Evolutionary conservation across 2,113 vertebrate species (phyloP), one percentile per base, ranked within the genome.

Genomic region (Pelecanoides urinatrix): DNA sequence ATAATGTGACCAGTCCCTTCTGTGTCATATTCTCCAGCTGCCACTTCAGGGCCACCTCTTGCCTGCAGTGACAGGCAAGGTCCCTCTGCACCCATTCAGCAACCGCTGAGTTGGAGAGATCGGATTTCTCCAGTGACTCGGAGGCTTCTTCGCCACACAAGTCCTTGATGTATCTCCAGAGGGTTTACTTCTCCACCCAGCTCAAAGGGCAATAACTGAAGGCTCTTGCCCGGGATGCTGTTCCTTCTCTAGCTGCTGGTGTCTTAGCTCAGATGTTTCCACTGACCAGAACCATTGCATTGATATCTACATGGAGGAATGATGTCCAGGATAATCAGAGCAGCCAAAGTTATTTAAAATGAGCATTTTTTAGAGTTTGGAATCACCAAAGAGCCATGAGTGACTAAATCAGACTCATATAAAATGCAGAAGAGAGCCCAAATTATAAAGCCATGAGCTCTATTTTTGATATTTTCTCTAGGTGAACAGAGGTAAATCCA

Each of bases 1-100:
- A 50, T 58, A 62, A 22, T 18, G 40, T 44, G 70, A 30, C 70
- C 36, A 5, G 50, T 65, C 53, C 32, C 45, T 92, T 17, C 9
- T 0, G 1, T 56, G 63, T n/a, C 19, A 36, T 25, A 56, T 25
- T 56, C 61, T 77, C 74, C 58, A 79, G 78, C n/a, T n/a, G 27
- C 27, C 59, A 45, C 10, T 80, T 75, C 0, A 0, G 62, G 58
- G 16, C 20, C 44, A n/a, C 18, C 9, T 50, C 36, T 32, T 62
- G 36, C 40, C 25, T 19, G n/a, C 1, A 0, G 62, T 66, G 50
- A 58, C 22, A 52, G 73, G 16, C 18, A n/a, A n/a, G 73, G 80
- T 86, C 23, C 29, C 26, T 68, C 52, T 22, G 23, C 25, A 47
- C 10, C 30, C 6, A 7, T 47, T 78, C 66, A 76, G 62, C 30